Conservation (phyloP, 2,888 invertebrate species). For the Phrixothrix hirtus region DNA sequence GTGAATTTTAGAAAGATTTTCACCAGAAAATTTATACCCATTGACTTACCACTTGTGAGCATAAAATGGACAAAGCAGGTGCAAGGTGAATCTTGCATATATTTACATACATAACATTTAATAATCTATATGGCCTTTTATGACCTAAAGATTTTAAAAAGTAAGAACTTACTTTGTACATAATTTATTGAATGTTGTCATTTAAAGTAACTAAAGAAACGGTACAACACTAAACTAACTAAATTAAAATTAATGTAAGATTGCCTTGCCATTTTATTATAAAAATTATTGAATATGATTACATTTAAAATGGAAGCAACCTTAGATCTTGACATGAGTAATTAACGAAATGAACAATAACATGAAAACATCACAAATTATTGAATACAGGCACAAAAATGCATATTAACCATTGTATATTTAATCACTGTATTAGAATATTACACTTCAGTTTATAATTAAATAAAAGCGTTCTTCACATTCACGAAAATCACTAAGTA, state of each 20-base stretch:
- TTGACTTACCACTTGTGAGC: too few relatives aligned
- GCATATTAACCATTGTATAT: conserved; percentile 28
- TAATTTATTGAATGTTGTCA: conserved; percentile 26
- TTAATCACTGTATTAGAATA: conserved; percentile 33
- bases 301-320: conserved; percentile 30
- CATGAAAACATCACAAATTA: conserved; percentile 31
- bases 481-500: conserved; percentile 31
- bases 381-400: conserved; percentile 29
- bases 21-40: too few relatives aligned
- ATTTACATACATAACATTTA: not conserved
- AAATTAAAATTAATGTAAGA: conserved; percentile 27
- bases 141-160: too few relatives aligned
- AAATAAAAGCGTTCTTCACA: conserved; percentile 33
- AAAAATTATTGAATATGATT: conserved; percentile 14
- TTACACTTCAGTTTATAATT: conserved; percentile 30
- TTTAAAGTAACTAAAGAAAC: conserved; percentile 25
- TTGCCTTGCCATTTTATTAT: conserved; percentile 27
- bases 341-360: conserved; percentile 28
- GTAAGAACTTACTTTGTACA: conserved; percentile 20
- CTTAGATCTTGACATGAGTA: conserved; percentile 28
- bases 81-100: too few relatives aligned
- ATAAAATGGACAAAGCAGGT: too few relatives aligned
- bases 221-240: conserved; percentile 25
- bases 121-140: too few relatives aligned
- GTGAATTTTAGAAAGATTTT: too few relatives aligned